Percentiles rank a stretch among this genome's conserved stretches.
These are phyloP conservation scores for Silurus meridionalis DNA, from an alignment of 2,113 vertebrate species.

Conservation along the genomic window DNA sequence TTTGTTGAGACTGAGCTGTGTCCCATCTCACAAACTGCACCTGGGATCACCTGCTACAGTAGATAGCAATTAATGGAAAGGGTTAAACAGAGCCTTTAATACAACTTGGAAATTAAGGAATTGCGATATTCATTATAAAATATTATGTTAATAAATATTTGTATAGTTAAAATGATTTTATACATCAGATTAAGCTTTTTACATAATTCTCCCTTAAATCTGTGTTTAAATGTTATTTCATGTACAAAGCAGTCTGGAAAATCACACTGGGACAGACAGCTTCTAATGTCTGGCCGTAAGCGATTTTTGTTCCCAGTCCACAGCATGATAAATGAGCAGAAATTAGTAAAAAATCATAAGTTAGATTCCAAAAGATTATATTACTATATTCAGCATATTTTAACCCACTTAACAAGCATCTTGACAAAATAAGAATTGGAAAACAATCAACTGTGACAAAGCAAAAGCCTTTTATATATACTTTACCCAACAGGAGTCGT, in stretches of 20 bases:
- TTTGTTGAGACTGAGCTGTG: neutral
- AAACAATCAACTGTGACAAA: too few relatives aligned
- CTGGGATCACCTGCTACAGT: neutral
- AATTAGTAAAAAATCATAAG: neutral
- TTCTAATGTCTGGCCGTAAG: neutral
- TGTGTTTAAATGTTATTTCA: neutral
- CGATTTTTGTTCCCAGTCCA: neutral
- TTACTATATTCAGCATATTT: neutral
- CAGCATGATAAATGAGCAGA: neutral
- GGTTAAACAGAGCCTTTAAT: neutral
- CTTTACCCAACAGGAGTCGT: neutral
- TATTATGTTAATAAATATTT: neutral
- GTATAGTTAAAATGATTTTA: neutral
- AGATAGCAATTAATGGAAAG: neutral
- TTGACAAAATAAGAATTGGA: neutral
- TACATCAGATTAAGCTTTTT: neutral
- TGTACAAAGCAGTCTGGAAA: neutral
- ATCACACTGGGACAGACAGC: neutral
- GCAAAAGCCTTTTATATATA: too few relatives aligned
- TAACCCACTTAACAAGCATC: neutral
- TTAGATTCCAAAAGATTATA: neutral
- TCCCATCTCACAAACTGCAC: neutral
- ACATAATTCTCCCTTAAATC: neutral
- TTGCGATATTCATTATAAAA: neutral
- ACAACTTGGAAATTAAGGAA: neutral